Evolutionary conservation across 2,797 vertebrate species (phyloP).

Genomic region (Pipistrellus pygmaeus): DNA sequence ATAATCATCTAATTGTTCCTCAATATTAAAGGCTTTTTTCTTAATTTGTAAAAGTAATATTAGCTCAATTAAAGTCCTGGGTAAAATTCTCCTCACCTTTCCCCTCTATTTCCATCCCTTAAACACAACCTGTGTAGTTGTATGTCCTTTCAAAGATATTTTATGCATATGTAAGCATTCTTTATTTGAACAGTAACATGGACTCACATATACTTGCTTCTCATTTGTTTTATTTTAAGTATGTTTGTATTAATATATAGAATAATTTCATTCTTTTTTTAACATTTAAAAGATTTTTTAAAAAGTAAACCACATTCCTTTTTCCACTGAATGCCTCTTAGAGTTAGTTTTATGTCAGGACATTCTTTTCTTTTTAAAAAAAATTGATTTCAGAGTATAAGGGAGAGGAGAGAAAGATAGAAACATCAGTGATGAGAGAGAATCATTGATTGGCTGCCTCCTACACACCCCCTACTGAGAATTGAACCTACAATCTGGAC

Average conservation of each 20-base stretch:
- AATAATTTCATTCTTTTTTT: slow-evolving; percentile 35
- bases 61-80: slow-evolving; percentile 8
- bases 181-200: neutral
- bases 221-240: neutral
- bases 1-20: slow-evolving; percentile 38
- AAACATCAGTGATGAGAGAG: no score
- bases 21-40: neutral
- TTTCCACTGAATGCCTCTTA: slow-evolving; percentile 37
- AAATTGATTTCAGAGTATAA: no score
- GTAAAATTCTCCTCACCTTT: neutral
- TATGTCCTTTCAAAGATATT: neutral
- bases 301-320: neutral
- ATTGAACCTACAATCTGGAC: no score
- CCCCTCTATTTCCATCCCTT: neutral
- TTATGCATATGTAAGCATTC: neutral
- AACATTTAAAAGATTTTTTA: neutral
- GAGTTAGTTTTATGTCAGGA: slow-evolving; percentile 37
- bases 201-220: neutral
- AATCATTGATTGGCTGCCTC: no score
- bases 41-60: neutral
- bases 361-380: neutral
- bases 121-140: neutral
- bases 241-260: slow-evolving; percentile 4
- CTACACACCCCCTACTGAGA: no score
- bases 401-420: no score